phyloP scores from a whole-genome alignment of 2,888 invertebrate genomes.

The Andrena flavipes region DNA sequence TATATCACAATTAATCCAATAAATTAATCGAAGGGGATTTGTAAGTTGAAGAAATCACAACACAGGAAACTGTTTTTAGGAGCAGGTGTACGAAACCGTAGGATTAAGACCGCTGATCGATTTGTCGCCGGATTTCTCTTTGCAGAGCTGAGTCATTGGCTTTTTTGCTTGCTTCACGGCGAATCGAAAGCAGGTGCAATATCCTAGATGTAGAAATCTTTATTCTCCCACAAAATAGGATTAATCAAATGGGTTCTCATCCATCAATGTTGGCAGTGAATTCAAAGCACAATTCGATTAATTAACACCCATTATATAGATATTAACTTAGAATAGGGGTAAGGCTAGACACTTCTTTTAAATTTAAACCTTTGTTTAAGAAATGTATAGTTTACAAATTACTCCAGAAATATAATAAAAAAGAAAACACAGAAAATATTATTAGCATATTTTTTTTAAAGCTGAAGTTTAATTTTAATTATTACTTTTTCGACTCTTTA shows the following conservation, averaged over 20 bases:
- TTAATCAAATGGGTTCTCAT: neutral
- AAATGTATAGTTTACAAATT: no score
- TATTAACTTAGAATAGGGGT: neutral
- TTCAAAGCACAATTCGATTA: neutral
- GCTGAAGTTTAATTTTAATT: no score
- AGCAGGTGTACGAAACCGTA: slow-evolving; percentile 46
- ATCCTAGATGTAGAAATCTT: slow-evolving; percentile 67
- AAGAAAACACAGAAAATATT: no score
- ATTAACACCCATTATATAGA: neutral
- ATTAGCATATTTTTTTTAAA: no score
- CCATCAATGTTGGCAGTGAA: neutral
- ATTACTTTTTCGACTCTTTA: no score
- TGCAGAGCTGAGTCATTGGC: slow-evolving; percentile 68
- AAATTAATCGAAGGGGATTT: neutral
- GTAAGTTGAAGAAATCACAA: slow-evolving; percentile 15
- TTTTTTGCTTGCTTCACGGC: slow-evolving; percentile 65
- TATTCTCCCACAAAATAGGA: slow-evolving; percentile 36
- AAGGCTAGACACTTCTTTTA: neutral
- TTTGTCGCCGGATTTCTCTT: slow-evolving; percentile 73
- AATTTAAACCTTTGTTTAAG: neutral
- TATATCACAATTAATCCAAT: neutral
- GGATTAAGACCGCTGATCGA: slow-evolving; percentile 64
- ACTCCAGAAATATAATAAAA: no score
- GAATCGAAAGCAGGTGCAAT: slow-evolving; percentile 65
- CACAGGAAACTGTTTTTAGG: slow-evolving; percentile 22